Base-by-base conservation (phyloP, 2,888 invertebrate species). In the Xanthostigma xanthostigma region DNA sequence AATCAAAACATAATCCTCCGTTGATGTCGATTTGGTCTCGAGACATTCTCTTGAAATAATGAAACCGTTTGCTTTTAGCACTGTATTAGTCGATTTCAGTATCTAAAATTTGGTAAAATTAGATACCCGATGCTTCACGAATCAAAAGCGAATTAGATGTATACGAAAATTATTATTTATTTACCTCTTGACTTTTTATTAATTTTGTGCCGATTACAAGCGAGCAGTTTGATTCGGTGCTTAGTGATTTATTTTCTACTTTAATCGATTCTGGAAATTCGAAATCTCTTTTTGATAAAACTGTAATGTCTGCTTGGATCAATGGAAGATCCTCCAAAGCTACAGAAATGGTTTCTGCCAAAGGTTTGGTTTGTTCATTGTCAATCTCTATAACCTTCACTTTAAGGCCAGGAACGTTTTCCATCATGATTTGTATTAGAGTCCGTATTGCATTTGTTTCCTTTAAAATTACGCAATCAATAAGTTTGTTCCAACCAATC, bases 391-490 rank as follows among this genome's bases (percentile, higher is more conserved):
- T 67, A 38, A 67, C 65, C 61, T 75, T 81, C 1, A 83, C 71
- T 69, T 81, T 81, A 53, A 73, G 65, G 0, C 68, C 69, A 46
- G 75, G 72, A 2, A 73, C 62, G 60, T 89, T 90, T 63, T 91
- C 91, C 0, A 84, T 61, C 0, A 80, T 74, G 0, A 87, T 60
- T 62, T 90, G 90, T 8, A 84, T 68, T 58, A 78, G 70, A 1
- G 74, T 65, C 33, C 82, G 69, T 0, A 79, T 64, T 0, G 78
- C 67, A 38, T 45, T 13, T 8, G 27, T 33, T 17, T 38, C 3
- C 45, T 45, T 14, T 38, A 45, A 45, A 13, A 9, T n/a, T 17
- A 36, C n/a, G 9, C 27, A 34, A 34, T 44, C 17, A 3, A 14
- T 41, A 41, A n/a, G n/a, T n/a, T n/a, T n/a, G n/a, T n/a, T n/a